Evolutionary conservation across 2,113 vertebrate species (phyloP), one percentile per base, ranked within the genome.

Genomic region (Platycercus adscitus): DNA sequence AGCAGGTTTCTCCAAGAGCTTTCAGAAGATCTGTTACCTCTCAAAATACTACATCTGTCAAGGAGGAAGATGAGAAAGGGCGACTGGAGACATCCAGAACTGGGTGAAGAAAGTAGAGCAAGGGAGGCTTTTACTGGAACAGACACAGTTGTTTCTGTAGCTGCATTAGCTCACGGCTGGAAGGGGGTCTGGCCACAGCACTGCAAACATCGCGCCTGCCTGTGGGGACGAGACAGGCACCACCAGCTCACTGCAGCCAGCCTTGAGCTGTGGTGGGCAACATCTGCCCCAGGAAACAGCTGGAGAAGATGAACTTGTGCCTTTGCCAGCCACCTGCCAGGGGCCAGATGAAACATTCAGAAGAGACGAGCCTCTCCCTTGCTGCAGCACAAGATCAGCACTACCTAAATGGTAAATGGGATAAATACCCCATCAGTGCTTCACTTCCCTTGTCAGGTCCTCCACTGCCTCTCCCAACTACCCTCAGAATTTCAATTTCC

Each of bases 101-200:
- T 33, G 44, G 25, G 46, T 6, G 2, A 78, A 65, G 50, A 77
- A 77, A 70, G 46, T 9, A 20, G 63, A 91, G 41, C 58, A 82
- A 58, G 50, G 39, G 53, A 88, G 46, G 46, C 46, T 90, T 83
- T 86, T 63, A 78, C 80, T 93, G 88, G 90, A 88, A 94, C 29
- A 76, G 24, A 72, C 1, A 0, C 14, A 7, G 61, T 68, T 81
- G 84, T 75, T 96, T 88, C 79, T 82, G 41, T 66, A 90, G 79
- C 87, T 52, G 64, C 58, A 77, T 94, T 82, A 93, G 79, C 81
- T 95, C 86, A 93, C 83, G 86, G 64, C 4, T 95, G 88, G 92
- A 95, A 86, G 63, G 46, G n/a, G 86, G 46, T 63, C 68, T 73
- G 65, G 50, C 81, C 75, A 64, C 65, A 55, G 33, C 52, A 72